phyloP scores from a whole-genome alignment of 2,888 invertebrate genomes.

The Octonoba sinensis region DNA sequence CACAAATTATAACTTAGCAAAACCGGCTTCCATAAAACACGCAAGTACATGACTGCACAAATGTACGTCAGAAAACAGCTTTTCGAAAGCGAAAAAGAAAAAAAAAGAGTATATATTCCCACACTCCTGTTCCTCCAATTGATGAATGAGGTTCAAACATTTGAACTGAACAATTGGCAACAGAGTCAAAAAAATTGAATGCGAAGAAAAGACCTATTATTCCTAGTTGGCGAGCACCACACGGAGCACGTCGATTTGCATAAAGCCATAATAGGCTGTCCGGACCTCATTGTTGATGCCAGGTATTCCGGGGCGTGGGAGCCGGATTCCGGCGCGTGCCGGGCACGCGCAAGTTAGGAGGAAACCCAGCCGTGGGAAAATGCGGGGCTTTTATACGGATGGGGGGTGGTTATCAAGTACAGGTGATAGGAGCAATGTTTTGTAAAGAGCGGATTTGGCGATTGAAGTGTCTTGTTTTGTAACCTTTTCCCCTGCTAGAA shows the following conservation, averaged over 20 bases:
- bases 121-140: slow-evolving; percentile 9
- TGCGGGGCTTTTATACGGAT: too few species aligned
- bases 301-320: slow-evolving; percentile 41
- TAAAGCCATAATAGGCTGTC: slow-evolving; percentile 3
- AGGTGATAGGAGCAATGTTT: too few species aligned
- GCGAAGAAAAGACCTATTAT: background rate
- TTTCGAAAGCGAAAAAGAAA: background rate
- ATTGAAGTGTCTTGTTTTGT: too few species aligned
- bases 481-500: too few species aligned
- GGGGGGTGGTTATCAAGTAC: too few species aligned
- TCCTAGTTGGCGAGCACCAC: slow-evolving; percentile 1
- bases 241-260: slow-evolving; percentile 29
- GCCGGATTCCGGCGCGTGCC: slow-evolving; percentile 20
- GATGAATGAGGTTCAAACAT: slow-evolving; percentile 33
- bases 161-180: slow-evolving; percentile 32
- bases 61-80: slow-evolving; percentile 9
- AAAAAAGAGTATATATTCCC: background rate
- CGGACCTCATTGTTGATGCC: slow-evolving; percentile 35
- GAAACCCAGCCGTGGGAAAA: slow-evolving; percentile 29
- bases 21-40: slow-evolving; percentile 1
- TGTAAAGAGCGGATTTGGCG: background rate
- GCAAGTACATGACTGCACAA: slow-evolving; percentile 14
- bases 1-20: background rate
- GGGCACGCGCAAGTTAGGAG: slow-evolving; percentile 23
- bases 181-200: slow-evolving; percentile 37